Evolutionary conservation across 1,140 invertebrate species (phyloP), one percentile per base, ranked within the genome.

Genomic region (Ectropis grisescens): DNA sequence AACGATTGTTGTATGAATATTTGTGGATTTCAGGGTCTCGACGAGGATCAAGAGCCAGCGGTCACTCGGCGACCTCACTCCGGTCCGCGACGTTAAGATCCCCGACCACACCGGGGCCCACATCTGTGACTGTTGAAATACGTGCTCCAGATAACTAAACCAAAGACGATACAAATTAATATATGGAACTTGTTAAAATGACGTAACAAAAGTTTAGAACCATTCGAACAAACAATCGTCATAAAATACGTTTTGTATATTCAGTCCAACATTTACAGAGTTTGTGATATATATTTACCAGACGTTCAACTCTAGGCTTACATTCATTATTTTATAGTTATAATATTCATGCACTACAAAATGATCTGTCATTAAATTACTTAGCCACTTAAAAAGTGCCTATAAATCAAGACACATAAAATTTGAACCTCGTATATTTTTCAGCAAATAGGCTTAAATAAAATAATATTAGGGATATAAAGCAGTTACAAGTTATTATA

Each of bases 31-130:
- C 67, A 90, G 89, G 87, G 39, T 89, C 88, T 38, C 82, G 88
- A 32, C 83, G 88, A 31, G 88, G 88, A 31, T 89, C 88, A 33
- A 84, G 86, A 52, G 86, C 86, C 3, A 90, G 89, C 64, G 89
- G 86, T 36, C 84, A 87, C 33, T 89, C 88, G 1, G 86, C 84
- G 1, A 78, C 83, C 2, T 88, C 87, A 6, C 81, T 86, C 35
- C 61, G 76, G 30, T 81, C 76, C 23, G 72, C 72, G 0, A 78
- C 71, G 7, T 47, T 81, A 9, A 57, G 76, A 5, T 81, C 76
- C 1, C 76, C 76, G 2, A 81, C 69, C 7, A 55, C 76, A 7
- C 53, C 69, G 0, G 72, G 76, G 10, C 76, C 76, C 2, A 74
- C 76, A 13, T 78, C 76, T 9, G 76, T 81, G 0, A 81, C 76